Conservation (phyloP, 2,797 vertebrate genomes). For the Enteromius viviparus region DNA sequence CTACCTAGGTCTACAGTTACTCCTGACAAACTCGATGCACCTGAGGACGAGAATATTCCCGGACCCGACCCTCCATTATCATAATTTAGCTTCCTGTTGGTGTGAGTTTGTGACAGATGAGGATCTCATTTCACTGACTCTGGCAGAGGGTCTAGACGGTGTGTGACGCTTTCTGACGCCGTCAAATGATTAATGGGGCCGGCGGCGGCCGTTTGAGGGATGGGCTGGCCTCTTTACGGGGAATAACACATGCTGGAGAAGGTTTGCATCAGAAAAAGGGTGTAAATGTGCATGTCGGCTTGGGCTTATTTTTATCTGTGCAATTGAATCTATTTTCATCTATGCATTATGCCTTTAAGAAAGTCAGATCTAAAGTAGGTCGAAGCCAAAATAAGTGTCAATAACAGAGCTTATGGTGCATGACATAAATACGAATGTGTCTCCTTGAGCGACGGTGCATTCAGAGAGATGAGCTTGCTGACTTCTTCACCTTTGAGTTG, state of each 20-base stretch:
- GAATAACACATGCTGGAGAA: constrained; percentile 16
- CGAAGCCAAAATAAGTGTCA: neutral
- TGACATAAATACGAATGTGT: neutral
- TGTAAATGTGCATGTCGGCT: neutral
- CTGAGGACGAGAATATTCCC: neutral
- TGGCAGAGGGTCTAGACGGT: constrained; percentile 24
- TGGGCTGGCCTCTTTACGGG: neutral
- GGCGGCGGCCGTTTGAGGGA: neutral
- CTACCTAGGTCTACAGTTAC: neutral
- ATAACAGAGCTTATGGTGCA: constrained; percentile 6
- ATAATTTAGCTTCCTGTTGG: constrained; percentile 35
- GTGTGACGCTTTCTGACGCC: constrained; percentile 22
- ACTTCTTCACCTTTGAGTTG: constrained; percentile 3
- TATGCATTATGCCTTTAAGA: constrained; percentile 8
- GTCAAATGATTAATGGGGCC: constrained; percentile 13
- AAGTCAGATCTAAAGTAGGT: constrained; percentile 23
- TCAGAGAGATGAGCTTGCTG: neutral
- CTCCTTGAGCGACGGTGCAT: neutral
- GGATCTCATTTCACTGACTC: constrained; percentile 7
- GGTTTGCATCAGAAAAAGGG: constrained; percentile 5
- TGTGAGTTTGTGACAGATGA: constrained; percentile 29
- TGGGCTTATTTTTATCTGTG: constrained; percentile 23
- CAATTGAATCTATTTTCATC: constrained; percentile 26
- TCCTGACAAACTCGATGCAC: neutral
- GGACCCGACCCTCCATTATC: neutral